Evolutionary conservation across 1,140 invertebrate genomes (phyloP).

Genomic region (Drosophila kurseongensis): DNA sequence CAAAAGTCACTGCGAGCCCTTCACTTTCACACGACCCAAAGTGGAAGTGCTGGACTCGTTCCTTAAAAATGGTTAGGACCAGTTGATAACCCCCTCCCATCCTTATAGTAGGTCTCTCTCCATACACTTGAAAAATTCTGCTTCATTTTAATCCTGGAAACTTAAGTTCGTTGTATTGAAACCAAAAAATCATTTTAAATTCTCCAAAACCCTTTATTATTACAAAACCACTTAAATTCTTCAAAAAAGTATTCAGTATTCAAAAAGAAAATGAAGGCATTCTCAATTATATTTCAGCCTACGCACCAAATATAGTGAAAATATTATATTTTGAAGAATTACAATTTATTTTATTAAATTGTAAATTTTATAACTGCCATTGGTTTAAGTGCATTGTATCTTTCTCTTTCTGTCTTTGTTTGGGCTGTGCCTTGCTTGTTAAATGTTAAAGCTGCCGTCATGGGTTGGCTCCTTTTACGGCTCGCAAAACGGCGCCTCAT

Average conservation of each 20-base stretch:
- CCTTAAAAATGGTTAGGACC: constrained; percentile 42
- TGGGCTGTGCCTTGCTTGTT: constrained; percentile 36
- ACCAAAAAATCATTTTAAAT: no score
- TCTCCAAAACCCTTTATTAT: no score
- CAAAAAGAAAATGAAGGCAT: no score
- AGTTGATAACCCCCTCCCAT: constrained; percentile 19
- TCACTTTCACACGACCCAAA: constrained; percentile 66
- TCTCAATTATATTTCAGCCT: background rate
- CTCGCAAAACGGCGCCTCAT: constrained; percentile 54
- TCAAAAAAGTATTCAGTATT: no score
- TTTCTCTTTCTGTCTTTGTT: background rate
- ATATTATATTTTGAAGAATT: no score
- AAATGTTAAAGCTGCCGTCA: constrained; percentile 70
- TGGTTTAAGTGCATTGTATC: constrained; percentile 7
- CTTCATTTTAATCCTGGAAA: background rate
- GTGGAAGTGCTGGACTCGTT: background rate
- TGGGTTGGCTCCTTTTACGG: constrained; percentile 67
- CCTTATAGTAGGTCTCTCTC: constrained; percentile 9
- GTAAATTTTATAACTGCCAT: background rate
- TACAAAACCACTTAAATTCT: no score
- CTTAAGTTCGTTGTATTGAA: no score
- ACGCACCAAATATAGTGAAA: no score
- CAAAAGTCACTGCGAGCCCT: constrained; percentile 57
- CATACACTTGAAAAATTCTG: constrained; percentile 5
- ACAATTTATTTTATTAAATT: background rate